A percentile compares a stretch with the other conserved stretches of the same genome.
Evolutionary conservation across 2,888 invertebrate species (phyloP).

Genomic region (Ptychoptera albimana): DNA sequence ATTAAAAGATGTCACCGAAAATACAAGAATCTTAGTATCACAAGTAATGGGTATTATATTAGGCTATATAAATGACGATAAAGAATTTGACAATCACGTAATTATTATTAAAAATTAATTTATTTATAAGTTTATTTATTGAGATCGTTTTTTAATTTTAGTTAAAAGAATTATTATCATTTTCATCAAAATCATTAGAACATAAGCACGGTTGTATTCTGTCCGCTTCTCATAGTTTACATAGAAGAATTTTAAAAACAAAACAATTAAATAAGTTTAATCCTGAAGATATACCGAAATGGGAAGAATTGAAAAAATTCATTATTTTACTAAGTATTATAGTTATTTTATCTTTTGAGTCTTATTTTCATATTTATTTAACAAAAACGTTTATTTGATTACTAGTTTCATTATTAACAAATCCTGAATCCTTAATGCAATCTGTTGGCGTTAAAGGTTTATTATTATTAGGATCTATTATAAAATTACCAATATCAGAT

Average conservation of each 20-base stretch:
- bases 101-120: conserved; percentile 10
- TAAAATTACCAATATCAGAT: conserved; percentile 39
- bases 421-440: conserved; percentile 43
- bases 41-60: conserved; percentile 59
- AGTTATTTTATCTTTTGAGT: neutral
- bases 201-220: conserved; percentile 63
- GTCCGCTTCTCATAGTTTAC: conserved; percentile 53
- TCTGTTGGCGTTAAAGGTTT: conserved; percentile 55
- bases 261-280: conserved; percentile 22
- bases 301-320: conserved; percentile 42
- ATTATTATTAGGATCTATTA: conserved; percentile 52
- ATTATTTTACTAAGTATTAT: conserved; percentile 41
- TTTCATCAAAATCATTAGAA: conserved; percentile 38
- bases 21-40: conserved; percentile 55
- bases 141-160: conserved; percentile 1
- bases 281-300: conserved; percentile 20
- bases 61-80: conserved; percentile 35
- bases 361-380: neutral
- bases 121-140: neutral
- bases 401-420: conserved; percentile 46
- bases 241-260: conserved; percentile 41
- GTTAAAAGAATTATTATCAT: conserved; percentile 19
- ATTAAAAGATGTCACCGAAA: conserved; percentile 56
- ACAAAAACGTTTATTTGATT: neutral
- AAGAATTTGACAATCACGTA: conserved; percentile 38